A percentile compares a stretch with the other conserved stretches of the same genome.
phyloP scores from a whole-genome alignment of 2,797 vertebrate genomes.

The Protonibea diacanthus region DNA sequence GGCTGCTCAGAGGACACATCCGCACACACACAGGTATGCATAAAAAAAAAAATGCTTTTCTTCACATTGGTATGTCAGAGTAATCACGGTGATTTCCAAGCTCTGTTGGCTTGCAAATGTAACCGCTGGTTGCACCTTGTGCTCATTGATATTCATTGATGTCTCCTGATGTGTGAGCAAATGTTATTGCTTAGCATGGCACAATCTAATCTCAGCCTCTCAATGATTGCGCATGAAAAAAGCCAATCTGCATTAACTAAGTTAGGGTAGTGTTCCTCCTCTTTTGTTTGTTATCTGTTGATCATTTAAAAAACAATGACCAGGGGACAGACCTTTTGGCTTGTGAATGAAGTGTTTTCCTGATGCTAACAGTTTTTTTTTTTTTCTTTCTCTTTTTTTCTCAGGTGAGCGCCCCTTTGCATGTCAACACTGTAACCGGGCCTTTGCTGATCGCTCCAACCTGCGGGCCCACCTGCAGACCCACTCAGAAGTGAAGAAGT shows the following conservation, averaged over 20 bases:
- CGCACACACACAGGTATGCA: slow-evolving; percentile 95
- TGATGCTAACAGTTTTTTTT: slow-evolving; percentile 22
- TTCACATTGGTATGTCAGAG: not conserved
- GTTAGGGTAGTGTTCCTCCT: slow-evolving; percentile 25
- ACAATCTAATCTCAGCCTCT: slow-evolving; percentile 54
- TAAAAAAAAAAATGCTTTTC: not conserved
- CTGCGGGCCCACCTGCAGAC: slow-evolving; percentile 98
- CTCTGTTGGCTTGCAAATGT: slow-evolving; percentile 35
- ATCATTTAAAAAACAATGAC: slow-evolving; percentile 59
- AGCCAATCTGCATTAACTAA: slow-evolving; percentile 36
- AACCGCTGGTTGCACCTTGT: slow-evolving; percentile 42
- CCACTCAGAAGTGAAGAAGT: slow-evolving; percentile 98
- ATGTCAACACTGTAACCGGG: slow-evolving; percentile 93
- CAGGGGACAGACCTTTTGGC: slow-evolving; percentile 30
- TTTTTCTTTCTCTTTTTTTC: not conserved
- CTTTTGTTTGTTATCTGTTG: slow-evolving; percentile 50
- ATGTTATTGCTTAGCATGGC: slow-evolving; percentile 54
- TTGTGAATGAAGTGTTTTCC: slow-evolving; percentile 28
- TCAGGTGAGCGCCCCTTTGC: slow-evolving; percentile 87
- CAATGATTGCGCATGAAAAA: slow-evolving; percentile 51
- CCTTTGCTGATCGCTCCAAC: slow-evolving; percentile 98
- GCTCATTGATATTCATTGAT: slow-evolving; percentile 72
- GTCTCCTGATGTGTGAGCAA: slow-evolving; percentile 52
- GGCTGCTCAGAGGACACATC: slow-evolving; percentile 97
- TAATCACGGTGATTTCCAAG: slow-evolving; percentile 19